Evolutionary conservation across 2,888 invertebrate species (phyloP), one percentile per base, ranked within the genome.

Genomic region (Acrobasis suavella): DNA sequence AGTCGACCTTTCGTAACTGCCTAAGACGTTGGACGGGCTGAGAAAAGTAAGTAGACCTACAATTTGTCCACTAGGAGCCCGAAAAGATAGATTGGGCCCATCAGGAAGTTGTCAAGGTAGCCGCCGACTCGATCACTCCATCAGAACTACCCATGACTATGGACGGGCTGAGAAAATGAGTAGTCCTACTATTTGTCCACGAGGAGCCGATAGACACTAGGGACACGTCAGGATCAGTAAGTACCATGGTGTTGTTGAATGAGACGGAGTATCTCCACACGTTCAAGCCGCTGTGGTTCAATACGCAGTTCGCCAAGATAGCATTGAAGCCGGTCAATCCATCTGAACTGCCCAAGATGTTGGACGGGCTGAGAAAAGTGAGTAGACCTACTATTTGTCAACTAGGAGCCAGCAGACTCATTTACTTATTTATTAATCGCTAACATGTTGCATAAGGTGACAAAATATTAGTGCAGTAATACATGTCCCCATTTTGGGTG

Each of bases 251-350:
- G n/a, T n/a, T n/a, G n/a, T n/a, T n/a, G n/a, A n/a, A n/a, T n/a
- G 91, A 91, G 52, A 97, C 97, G 73, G 93, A 97, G 63, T 97
- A 98, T 78, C 92, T 98, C 3, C 97, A 97, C 83, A 99, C 99
- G 51, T 99, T 99, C 92, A 94, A 97, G 8, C 99, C 99, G 0
- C 93, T 99, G 38, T 97, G 99, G 82, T 91, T 91, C 78, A 99
- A 99, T 89, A 99, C 99, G 0, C 98, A 98, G 63, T 98, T 99
- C 2, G 98, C 99, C 51, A 99, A 99, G 94, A 98, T 98, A 70
- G 98, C 98, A 7, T 99, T 99, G 1, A 99, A 99, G 83, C 99
- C 99, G 0, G 99, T 99, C 1, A 99, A 99, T 86, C 99, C 99
- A 0, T 99, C 99, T 0, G 99, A 99, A 81, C 85, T 99, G 78